Evolutionary conservation across 2,113 vertebrate genomes (phyloP).

Genomic region (Elaphurus davidianus): DNA sequence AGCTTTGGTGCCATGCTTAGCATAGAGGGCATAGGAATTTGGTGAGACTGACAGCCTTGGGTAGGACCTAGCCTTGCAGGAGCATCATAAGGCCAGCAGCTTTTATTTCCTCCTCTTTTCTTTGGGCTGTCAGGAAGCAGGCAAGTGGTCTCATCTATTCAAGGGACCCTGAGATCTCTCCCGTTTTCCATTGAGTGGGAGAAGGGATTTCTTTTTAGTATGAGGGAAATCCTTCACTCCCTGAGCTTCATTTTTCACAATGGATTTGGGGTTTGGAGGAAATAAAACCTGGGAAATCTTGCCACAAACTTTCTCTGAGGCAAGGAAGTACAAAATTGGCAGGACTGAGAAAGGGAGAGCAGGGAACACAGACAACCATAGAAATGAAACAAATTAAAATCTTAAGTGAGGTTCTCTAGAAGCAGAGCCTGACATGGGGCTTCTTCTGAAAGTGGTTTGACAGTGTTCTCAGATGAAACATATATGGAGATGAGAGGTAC

Average conservation of each 20-base stretch:
- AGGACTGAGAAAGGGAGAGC: background rate
- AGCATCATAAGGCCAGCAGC: background rate
- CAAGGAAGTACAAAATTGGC: background rate
- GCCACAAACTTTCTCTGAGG: background rate
- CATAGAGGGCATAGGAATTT: background rate
- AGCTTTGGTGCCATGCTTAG: background rate
- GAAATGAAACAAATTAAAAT: background rate
- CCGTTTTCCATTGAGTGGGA: background rate
- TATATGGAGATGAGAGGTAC: background rate
- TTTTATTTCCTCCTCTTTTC: background rate
- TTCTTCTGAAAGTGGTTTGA: slow-evolving; percentile 7
- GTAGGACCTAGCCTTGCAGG: background rate
- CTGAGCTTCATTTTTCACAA: background rate
- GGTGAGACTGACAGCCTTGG: background rate
- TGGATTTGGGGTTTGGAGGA: background rate
- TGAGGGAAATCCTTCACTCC: background rate
- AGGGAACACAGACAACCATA: background rate
- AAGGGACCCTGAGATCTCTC: background rate
- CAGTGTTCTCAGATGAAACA: background rate
- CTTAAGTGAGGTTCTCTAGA: background rate
- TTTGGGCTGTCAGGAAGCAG: background rate
- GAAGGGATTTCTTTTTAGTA: background rate
- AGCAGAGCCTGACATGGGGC: background rate
- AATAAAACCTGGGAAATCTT: background rate
- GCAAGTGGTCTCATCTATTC: background rate